Conservation (phyloP, 2,113 vertebrate species). For the Azemiops feae region DNA sequence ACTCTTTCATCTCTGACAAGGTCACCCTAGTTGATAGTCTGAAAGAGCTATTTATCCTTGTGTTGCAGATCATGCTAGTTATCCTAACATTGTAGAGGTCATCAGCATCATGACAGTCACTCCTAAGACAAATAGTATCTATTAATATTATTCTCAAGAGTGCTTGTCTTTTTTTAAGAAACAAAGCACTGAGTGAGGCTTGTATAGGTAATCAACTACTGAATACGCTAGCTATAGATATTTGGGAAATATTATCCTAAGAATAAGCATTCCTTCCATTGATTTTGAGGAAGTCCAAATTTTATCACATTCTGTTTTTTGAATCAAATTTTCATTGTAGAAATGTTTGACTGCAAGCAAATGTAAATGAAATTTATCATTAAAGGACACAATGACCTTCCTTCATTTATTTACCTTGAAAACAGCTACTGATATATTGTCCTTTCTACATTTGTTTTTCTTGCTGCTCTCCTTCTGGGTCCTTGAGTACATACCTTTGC, state of each 20-base stretch:
- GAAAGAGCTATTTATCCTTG: background rate
- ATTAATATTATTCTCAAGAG: slow-evolving; percentile 5
- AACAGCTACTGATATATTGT: background rate
- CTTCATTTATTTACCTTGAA: background rate
- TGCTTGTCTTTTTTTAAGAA: background rate
- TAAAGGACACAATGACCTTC: background rate
- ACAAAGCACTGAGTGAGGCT: background rate
- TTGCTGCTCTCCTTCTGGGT: background rate
- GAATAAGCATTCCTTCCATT: background rate
- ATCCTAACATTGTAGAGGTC: slow-evolving; percentile 9
- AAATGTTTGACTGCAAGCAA: background rate
- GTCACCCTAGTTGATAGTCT: background rate
- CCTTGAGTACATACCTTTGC: background rate
- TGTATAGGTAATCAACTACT: background rate
- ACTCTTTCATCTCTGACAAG: background rate
- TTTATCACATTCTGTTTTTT: background rate
- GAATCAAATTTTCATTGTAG: background rate
- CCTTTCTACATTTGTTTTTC: background rate
- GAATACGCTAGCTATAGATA: background rate
- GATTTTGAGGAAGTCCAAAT: background rate
- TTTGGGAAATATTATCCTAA: background rate
- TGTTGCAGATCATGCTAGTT: slow-evolving; percentile 14
- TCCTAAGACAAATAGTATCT: slow-evolving; percentile 19
- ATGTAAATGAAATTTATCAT: background rate
- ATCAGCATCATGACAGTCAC: slow-evolving; percentile 7